Evolutionary conservation across 1,140 invertebrate genomes (phyloP).

Genomic region (Leucophenga varia): DNA sequence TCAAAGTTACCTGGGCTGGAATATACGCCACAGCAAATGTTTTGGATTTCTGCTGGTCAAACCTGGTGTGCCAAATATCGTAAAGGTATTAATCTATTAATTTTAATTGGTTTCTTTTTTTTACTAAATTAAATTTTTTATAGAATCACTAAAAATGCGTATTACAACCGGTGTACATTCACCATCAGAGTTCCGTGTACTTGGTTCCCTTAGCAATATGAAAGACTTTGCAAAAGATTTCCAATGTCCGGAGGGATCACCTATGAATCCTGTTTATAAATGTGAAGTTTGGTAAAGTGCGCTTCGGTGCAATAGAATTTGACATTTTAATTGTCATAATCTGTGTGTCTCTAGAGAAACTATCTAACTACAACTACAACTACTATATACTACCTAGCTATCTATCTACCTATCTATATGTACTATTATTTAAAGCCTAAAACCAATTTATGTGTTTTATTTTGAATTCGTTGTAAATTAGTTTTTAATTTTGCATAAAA

Average conservation of each 20-base stretch:
- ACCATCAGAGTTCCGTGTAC: slow-evolving; percentile 78
- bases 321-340: too few relatives aligned
- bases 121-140: too few relatives aligned
- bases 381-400: too few relatives aligned
- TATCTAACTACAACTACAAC: too few relatives aligned
- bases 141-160: slow-evolving; percentile 72
- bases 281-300: slow-evolving; percentile 83
- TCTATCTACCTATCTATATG: too few relatives aligned
- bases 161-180: slow-evolving; percentile 78
- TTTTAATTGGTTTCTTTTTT: too few relatives aligned
- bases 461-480: too few relatives aligned
- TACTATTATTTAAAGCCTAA: too few relatives aligned
- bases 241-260: slow-evolving; percentile 75
- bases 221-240: slow-evolving; percentile 85
- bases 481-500: too few relatives aligned
- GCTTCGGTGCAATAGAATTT: neutral
- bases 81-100: too few relatives aligned
- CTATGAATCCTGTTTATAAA: slow-evolving; percentile 87
- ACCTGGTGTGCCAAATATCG: slow-evolving; percentile 62
- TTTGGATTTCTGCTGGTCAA: slow-evolving; percentile 65
- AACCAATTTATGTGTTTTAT: too few relatives aligned
- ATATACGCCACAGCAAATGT: slow-evolving; percentile 69
- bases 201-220: slow-evolving; percentile 88
- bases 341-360: too few relatives aligned
- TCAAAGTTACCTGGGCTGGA: slow-evolving; percentile 65